Conservation (phyloP, 2,797 vertebrate species). For the Tragelaphus oryx region DNA sequence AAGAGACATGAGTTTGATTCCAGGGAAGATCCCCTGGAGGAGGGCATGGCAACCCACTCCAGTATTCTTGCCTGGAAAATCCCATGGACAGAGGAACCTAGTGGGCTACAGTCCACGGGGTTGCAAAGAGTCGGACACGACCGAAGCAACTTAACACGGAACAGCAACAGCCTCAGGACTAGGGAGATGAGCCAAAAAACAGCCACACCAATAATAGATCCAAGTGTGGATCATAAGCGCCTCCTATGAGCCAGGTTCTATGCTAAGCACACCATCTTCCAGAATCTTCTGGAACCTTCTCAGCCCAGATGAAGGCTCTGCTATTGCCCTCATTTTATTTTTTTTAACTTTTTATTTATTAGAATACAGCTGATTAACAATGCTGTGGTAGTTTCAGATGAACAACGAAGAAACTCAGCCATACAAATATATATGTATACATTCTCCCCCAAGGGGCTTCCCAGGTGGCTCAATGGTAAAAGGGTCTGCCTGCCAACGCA, state of each 20-base stretch:
- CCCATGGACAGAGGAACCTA: neutral
- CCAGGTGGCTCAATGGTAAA: neutral
- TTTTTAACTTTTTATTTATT: neutral
- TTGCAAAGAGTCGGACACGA: neutral
- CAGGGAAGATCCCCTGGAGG: neutral
- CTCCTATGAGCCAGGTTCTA: too few relatives aligned
- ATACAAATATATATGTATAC: neutral
- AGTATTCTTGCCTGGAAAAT: neutral
- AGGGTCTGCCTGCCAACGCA: neutral
- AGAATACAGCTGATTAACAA: neutral
- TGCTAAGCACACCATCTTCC: neutral
- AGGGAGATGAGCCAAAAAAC: too few relatives aligned
- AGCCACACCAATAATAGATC: fast-evolving
- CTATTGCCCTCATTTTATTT: neutral
- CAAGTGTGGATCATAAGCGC: fast-evolving
- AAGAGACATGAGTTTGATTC: neutral
- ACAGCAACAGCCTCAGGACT: neutral
- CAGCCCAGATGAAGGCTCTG: neutral
- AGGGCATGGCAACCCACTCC: neutral
- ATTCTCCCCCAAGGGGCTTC: neutral
- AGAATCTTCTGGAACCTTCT: neutral
- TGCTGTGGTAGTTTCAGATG: neutral
- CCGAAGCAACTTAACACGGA: neutral
- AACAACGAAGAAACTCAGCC: neutral
- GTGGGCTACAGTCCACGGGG: neutral